Conservation (phyloP, 1,140 invertebrate species). For the Hypsibius dujardini region DNA sequence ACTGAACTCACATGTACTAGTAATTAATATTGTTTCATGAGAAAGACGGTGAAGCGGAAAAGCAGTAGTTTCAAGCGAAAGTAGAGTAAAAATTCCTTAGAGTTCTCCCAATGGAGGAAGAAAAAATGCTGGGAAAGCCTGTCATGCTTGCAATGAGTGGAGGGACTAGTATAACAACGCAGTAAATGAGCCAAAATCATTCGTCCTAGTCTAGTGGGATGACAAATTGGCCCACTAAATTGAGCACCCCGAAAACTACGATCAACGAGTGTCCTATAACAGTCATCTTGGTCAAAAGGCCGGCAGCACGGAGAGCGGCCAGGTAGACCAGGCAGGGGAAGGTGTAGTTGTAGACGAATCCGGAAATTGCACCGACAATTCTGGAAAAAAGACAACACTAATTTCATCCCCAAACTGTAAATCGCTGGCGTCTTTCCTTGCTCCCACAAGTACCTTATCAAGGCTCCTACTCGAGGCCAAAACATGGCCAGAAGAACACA, state of each 20-base stretch:
- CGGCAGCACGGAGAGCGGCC: slow-evolving; percentile 42
- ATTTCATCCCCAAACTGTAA: not conserved
- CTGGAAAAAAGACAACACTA: slow-evolving; percentile 36
- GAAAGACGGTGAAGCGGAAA: no score
- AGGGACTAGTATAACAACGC: no score
- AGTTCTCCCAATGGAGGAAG: no score
- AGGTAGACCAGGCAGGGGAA: slow-evolving; percentile 58
- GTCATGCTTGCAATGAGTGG: no score
- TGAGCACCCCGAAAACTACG: slow-evolving; percentile 47
- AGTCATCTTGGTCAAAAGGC: slow-evolving; percentile 40
- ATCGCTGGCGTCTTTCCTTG: slow-evolving; percentile 12
- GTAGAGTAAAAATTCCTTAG: no score
- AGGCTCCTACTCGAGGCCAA: slow-evolving; percentile 62
- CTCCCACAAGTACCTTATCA: slow-evolving; percentile 47
- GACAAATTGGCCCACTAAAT: slow-evolving; percentile 61
- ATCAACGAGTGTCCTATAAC: slow-evolving; percentile 43
- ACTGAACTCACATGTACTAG: no score
- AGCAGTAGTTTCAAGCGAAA: no score
- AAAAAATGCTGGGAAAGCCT: no score
- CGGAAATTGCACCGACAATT: slow-evolving; percentile 67
- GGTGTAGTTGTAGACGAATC: slow-evolving; percentile 67
- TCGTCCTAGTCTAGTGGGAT: slow-evolving; percentile 6
- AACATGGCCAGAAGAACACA: slow-evolving; percentile 68
- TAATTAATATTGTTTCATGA: no score
- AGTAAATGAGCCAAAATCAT: not conserved